phyloP scores from a whole-genome alignment of 1,140 invertebrate species.

The Papilio machaon region DNA sequence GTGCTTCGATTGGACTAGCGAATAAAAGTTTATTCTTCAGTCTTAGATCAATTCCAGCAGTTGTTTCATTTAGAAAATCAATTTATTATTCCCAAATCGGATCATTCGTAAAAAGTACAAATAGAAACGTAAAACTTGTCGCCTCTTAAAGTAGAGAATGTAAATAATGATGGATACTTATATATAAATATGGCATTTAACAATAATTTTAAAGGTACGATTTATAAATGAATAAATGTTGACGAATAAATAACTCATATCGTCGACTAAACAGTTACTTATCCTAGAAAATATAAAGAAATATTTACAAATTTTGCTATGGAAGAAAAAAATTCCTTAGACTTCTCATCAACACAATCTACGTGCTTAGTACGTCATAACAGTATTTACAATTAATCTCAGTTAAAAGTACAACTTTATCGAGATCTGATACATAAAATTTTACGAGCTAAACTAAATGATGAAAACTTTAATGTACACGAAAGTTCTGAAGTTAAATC shows the following conservation, averaged over 20 bases:
- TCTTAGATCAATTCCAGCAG: slow-evolving; percentile 79
- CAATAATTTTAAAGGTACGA: slow-evolving; percentile 77
- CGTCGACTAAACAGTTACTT: slow-evolving; percentile 75
- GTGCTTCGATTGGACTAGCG: slow-evolving; percentile 49
- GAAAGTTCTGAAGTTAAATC: slow-evolving; percentile 45
- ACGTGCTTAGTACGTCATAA: slow-evolving; percentile 69
- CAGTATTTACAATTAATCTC: slow-evolving; percentile 80
- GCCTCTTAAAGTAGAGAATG: slow-evolving; percentile 54
- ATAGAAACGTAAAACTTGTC: slow-evolving; percentile 45
- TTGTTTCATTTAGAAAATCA: slow-evolving; percentile 56
- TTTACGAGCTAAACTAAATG: slow-evolving; percentile 62
- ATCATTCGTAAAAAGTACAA: slow-evolving; percentile 42
- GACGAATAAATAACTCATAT: slow-evolving; percentile 77
- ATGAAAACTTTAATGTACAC: slow-evolving; percentile 63
- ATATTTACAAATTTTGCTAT: slow-evolving; percentile 82
- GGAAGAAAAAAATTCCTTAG: slow-evolving; percentile 74
- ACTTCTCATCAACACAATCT: slow-evolving; percentile 64
- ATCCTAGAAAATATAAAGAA: slow-evolving; percentile 70
- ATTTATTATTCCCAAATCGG: slow-evolving; percentile 35
- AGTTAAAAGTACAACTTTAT: slow-evolving; percentile 67
- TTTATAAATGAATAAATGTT: slow-evolving; percentile 76
- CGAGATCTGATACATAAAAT: slow-evolving; percentile 70
- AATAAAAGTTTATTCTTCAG: slow-evolving; percentile 58
- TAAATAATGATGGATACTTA: slow-evolving; percentile 69
- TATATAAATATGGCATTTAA: slow-evolving; percentile 81